phyloP scores from a whole-genome alignment of 2,888 invertebrate genomes.

The Eucriotettix oculatus region DNA sequence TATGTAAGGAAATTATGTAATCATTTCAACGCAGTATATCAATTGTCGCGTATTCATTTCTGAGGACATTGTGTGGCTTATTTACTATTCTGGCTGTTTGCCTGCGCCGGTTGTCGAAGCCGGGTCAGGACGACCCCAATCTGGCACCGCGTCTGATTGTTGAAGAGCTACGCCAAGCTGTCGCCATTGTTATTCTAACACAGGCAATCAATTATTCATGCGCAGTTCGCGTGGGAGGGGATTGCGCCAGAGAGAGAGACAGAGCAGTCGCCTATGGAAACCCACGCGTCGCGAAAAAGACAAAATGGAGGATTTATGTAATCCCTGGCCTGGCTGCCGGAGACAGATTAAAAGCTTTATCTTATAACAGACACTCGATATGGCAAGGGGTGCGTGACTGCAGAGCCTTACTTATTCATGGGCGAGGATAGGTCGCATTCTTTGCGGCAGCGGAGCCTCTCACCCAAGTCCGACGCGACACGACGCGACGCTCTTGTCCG shows the following conservation, averaged over 20 bases:
- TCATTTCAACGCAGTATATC: too few species aligned
- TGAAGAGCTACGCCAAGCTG: constrained; percentile 7
- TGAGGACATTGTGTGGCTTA: too few species aligned
- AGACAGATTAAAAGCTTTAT: not conserved
- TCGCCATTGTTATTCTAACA: constrained; percentile 14
- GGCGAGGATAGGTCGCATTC: too few species aligned
- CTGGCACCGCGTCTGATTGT: constrained; percentile 11
- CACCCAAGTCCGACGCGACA: too few species aligned
- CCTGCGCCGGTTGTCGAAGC: not conserved
- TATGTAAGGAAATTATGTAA: too few species aligned
- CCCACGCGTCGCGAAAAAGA: not conserved
- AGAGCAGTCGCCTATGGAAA: not conserved
- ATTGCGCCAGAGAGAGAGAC: not conserved
- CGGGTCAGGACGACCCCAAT: constrained; percentile 1
- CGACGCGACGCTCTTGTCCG: too few species aligned
- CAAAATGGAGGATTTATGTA: not conserved
- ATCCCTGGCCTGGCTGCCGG: not conserved
- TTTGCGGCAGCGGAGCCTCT: too few species aligned
- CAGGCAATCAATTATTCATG: constrained; percentile 15
- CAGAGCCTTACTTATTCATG: too few species aligned
- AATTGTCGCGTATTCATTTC: too few species aligned
- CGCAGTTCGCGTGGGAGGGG: constrained; percentile 1
- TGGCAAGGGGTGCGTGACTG: too few species aligned
- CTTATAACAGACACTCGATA: not conserved
- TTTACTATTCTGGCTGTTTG: too few species aligned